Evolutionary conservation across 2,113 vertebrate species (phyloP), one percentile per base, ranked within the genome.

Genomic region (Amphilophus citrinellus): DNA sequence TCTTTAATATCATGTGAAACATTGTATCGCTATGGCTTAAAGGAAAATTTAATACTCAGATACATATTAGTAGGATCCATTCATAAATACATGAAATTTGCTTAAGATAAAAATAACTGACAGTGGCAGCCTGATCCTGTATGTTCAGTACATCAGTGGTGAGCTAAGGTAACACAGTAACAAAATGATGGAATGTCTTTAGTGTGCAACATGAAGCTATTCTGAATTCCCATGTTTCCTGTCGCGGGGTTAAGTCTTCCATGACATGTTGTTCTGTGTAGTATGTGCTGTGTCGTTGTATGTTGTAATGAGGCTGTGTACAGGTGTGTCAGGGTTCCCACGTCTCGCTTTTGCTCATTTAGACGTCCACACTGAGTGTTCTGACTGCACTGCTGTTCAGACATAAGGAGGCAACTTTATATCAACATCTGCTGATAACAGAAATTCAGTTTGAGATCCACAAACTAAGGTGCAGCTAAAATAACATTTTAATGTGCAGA

Each of bases 281-380:
- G 85, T 85, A 79, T 85, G 90, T 94, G 91, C 44, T 91, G 76
- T 89, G 63, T 87, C 78, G 79, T 65, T 87, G 30, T 91, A 63
- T 92, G 91, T 95, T 88, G 86, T 88, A 84, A 84, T 84, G 66
- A 87, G 87, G 89, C 75, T 82, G 84, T 84, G 89, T 18, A 20
- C 50, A 91, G 83, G 59, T 57, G 17, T 60, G 60, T 71, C 32
- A 20, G 73, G 87, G 80, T 88, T 90, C 85, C 85, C 66, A 65
- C 30, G 2, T 17, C 10, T 44, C 35, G 6, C 32, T 35, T 35
- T 35, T 6, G 3, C 22, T 50, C 62, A n/a, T 17, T 30, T 3
- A 58, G 35, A 32, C 10, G 15, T 2, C 76, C n/a, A 35, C 3
- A 76, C 22, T 39, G 13, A 13, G 22, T 30, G 20, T 35, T 20